Evolutionary conservation across 2,888 invertebrate species (phyloP).

Genomic region (Protodeltote pygarga): DNA sequence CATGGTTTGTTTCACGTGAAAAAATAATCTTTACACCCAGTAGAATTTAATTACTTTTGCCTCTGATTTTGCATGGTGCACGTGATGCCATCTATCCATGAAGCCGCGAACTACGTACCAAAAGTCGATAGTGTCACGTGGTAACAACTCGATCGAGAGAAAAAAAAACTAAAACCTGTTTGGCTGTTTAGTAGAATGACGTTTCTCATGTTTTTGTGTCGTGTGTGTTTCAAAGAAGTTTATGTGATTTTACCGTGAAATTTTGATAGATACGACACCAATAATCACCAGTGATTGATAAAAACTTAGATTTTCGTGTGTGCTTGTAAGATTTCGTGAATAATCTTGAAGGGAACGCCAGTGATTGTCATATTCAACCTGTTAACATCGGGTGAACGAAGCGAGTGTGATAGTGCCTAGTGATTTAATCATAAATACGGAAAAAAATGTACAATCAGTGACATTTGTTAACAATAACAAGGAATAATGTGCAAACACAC

Average conservation of each 20-base stretch:
- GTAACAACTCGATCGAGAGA: constrained; percentile 54
- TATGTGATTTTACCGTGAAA: constrained; percentile 44
- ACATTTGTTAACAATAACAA: constrained; percentile 51
- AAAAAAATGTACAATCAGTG: constrained; percentile 70
- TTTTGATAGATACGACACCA: constrained; percentile 30
- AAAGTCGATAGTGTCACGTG: constrained; percentile 69
- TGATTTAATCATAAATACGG: constrained; percentile 68
- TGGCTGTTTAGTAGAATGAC: constrained; percentile 78
- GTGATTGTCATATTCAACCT: constrained; percentile 34
- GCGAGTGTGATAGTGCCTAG: constrained; percentile 46
- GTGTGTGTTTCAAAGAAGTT: constrained; percentile 57
- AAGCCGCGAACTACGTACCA: constrained; percentile 48
- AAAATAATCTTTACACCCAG: constrained; percentile 42
- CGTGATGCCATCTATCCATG: constrained; percentile 65
- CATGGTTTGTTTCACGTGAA: constrained; percentile 68
- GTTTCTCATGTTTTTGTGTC: constrained; percentile 78
- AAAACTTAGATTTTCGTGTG: constrained; percentile 10
- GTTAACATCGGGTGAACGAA: constrained; percentile 56
- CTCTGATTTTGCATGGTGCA: constrained; percentile 29
- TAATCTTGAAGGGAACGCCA: constrained; percentile 9
- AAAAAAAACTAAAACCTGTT: constrained; percentile 77
- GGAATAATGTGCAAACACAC: constrained; percentile 50
- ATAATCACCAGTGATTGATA: constrained; percentile 11
- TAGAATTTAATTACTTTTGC: constrained; percentile 56
- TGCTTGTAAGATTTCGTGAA: not conserved